phyloP scores from a whole-genome alignment of 2,113 vertebrate species.

The Macheiramphus alcinus region DNA sequence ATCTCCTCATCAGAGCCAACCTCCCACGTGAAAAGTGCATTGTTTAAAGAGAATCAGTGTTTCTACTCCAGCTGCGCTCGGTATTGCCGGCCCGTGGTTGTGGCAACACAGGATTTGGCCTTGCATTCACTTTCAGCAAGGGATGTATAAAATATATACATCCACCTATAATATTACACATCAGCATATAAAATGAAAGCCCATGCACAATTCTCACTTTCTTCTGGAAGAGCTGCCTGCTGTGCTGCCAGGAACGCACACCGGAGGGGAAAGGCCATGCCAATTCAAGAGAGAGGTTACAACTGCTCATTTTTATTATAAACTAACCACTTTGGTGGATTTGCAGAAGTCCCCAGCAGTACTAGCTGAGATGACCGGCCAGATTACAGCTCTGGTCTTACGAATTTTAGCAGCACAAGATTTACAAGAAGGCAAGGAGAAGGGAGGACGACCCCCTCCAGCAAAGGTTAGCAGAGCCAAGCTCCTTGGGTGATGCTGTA shows the following conservation, averaged over 20 bases:
- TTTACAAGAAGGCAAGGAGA: background rate
- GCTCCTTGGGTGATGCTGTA: background rate
- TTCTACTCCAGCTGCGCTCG: background rate
- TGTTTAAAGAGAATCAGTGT: background rate
- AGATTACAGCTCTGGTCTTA: background rate
- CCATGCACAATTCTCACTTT: background rate
- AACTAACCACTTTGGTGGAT: background rate
- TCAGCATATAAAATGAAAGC: background rate
- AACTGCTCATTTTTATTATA: background rate
- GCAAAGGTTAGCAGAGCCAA: accelerated
- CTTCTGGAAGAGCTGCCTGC: background rate
- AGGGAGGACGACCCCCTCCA: background rate
- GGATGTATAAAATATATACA: background rate
- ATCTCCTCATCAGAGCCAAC: background rate
- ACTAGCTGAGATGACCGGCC: background rate
- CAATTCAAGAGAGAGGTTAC: background rate
- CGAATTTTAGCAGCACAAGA: background rate
- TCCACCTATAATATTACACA: background rate
- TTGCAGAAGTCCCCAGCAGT: background rate
- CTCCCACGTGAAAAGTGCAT: background rate
- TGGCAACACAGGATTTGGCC: background rate
- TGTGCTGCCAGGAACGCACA: background rate
- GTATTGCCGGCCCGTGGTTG: accelerated
- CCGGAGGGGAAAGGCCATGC: background rate
- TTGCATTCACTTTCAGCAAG: background rate